Evolutionary conservation across 2,888 invertebrate species (phyloP).

Genomic region (Oxystoma pomonae): DNA sequence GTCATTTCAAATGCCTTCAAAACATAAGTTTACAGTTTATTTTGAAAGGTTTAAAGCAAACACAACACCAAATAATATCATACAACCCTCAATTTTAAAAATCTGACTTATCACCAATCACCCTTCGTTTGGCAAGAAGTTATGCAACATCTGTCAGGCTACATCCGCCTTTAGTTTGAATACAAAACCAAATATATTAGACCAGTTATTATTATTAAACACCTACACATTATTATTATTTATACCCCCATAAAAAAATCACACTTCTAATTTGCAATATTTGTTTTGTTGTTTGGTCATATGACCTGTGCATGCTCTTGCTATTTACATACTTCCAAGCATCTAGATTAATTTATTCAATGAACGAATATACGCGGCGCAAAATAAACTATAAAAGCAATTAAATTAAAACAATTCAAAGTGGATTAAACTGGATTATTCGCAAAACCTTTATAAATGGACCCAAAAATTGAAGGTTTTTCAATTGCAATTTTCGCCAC

Average conservation of each 20-base stretch:
- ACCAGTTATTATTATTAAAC: too few relatives aligned
- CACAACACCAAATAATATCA: too few relatives aligned
- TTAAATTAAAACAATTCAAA: constrained; percentile 16
- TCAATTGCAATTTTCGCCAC: neutral
- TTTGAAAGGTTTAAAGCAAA: too few relatives aligned
- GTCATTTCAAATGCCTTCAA: too few relatives aligned
- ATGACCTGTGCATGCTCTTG: neutral
- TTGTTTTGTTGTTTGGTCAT: neutral
- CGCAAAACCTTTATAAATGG: constrained; percentile 10
- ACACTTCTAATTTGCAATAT: neutral
- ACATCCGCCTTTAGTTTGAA: too few relatives aligned
- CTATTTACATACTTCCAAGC: neutral
- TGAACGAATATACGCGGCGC: constrained; percentile 7
- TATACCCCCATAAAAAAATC: neutral
- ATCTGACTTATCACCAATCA: too few relatives aligned
- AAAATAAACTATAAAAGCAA: constrained; percentile 11
- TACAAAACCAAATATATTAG: too few relatives aligned
- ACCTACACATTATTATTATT: neutral
- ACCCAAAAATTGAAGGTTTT: constrained; percentile 2
- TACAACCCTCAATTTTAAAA: too few relatives aligned
- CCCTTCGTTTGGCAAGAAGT: too few relatives aligned
- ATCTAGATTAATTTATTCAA: neutral
- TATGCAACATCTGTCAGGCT: too few relatives aligned
- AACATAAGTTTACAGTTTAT: too few relatives aligned
- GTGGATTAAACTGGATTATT: constrained; percentile 28